Conservation (phyloP, 1,140 invertebrate genomes). For the Cydia strobilella region DNA sequence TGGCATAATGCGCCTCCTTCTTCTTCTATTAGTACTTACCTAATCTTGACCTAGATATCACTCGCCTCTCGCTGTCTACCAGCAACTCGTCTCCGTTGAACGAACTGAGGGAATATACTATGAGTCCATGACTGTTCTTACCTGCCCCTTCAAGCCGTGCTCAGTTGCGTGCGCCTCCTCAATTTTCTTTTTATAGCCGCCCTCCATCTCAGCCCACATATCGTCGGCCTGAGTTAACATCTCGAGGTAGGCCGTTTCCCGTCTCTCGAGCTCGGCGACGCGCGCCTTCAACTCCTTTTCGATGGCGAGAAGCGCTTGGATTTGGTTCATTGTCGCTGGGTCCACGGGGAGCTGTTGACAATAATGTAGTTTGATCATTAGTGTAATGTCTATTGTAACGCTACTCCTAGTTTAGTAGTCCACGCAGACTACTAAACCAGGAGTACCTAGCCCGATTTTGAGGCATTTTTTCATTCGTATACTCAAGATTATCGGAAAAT, state of each 20-base stretch:
- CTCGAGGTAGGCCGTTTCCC: slow-evolving; percentile 85
- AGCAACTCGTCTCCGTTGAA: too few relatives aligned
- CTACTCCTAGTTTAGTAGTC: too few relatives aligned
- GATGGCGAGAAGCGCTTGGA: slow-evolving; percentile 50
- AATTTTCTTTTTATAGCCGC: slow-evolving; percentile 82
- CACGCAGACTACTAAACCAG: too few relatives aligned
- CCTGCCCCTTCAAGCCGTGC: slow-evolving; percentile 57
- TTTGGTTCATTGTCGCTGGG: slow-evolving; percentile 45
- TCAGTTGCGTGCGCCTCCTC: slow-evolving; percentile 69
- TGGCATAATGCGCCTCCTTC: too few relatives aligned
- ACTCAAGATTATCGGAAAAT: too few relatives aligned
- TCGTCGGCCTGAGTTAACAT: slow-evolving; percentile 87
- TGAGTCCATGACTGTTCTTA: slow-evolving; percentile 34
- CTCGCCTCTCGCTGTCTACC: neutral
- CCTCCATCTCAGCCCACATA: slow-evolving; percentile 86
- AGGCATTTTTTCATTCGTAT: too few relatives aligned
- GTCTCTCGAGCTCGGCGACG: slow-evolving; percentile 83
- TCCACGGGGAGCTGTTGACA: slow-evolving; percentile 57
- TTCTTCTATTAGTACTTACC: too few relatives aligned
- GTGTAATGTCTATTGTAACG: too few relatives aligned
- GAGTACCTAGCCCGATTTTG: too few relatives aligned
- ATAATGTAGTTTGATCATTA: neutral
- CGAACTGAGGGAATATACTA: too few relatives aligned
- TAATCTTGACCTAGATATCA: too few relatives aligned
- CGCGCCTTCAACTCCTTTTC: slow-evolving; percentile 66